These are phyloP conservation scores for Neodiprion pinetum DNA, from an alignment of 1,140 invertebrate species.

Conservation along the genomic window DNA sequence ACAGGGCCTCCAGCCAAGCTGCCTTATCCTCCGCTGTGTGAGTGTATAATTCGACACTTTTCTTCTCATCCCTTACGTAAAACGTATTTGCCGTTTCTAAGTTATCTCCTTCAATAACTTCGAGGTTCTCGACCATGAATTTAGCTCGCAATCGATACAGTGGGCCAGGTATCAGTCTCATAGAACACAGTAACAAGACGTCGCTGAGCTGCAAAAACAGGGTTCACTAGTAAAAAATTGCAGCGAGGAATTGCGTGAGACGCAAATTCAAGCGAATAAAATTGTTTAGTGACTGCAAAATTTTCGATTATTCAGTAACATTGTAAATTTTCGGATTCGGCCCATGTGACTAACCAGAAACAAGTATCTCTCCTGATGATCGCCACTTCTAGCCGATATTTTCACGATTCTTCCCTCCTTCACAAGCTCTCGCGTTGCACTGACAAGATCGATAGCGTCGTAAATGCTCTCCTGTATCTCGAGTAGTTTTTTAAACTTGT, in stretches of 20 bases:
- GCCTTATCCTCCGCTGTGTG: slow-evolving; percentile 65
- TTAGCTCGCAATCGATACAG: slow-evolving; percentile 59
- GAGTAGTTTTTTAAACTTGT: slow-evolving; percentile 59
- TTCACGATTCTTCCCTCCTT: slow-evolving; percentile 75
- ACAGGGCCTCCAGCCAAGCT: slow-evolving; percentile 72
- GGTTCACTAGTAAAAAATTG: slow-evolving; percentile 13
- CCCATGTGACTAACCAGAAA: slow-evolving; percentile 67
- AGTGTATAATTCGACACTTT: slow-evolving; percentile 56
- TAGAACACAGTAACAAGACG: slow-evolving; percentile 68
- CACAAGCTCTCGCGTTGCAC: slow-evolving; percentile 72
- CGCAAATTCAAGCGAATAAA: slow-evolving; percentile 2
- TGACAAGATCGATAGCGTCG: slow-evolving; percentile 72
- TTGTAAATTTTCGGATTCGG: slow-evolving; percentile 19
- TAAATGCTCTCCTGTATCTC: slow-evolving; percentile 62
- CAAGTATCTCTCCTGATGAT: slow-evolving; percentile 72
- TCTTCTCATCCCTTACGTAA: slow-evolving; percentile 71
- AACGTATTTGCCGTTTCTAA: slow-evolving; percentile 70
- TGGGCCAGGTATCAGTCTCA: slow-evolving; percentile 66
- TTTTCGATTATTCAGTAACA: slow-evolving; percentile 12
- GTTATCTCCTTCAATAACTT: slow-evolving; percentile 71
- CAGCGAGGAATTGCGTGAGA: slow-evolving; percentile 13
- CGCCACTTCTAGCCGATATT: slow-evolving; percentile 71
- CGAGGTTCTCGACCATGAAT: slow-evolving; percentile 70
- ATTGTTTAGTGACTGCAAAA: slow-evolving; percentile 14
- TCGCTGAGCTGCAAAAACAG: slow-evolving; percentile 71